Evolutionary conservation across 92 coral and sea anemone species (phyloP).

Genomic region (Epizoanthus rinbou): DNA sequence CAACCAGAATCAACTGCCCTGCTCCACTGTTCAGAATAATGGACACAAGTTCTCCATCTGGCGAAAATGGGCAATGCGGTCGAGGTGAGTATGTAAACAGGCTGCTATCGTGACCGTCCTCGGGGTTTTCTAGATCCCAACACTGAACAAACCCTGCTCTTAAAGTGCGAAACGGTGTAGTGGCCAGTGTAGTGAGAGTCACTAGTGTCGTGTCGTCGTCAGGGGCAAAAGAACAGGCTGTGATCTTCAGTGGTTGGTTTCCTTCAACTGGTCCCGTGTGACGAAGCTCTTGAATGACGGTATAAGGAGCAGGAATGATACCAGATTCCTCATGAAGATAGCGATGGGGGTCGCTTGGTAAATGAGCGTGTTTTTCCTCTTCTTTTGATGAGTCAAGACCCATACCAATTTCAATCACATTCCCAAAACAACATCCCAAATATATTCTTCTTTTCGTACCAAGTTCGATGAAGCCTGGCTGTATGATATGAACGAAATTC

Average conservation of each 20-base stretch:
- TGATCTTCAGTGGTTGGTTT: slow-evolving; percentile 62
- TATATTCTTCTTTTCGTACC: not conserved
- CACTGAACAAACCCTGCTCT: slow-evolving; percentile 87
- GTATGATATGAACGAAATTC: not conserved
- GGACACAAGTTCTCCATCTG: slow-evolving; percentile 72
- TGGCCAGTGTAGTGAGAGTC: slow-evolving; percentile 69
- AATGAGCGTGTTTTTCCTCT: slow-evolving; percentile 32
- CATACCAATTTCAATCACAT: slow-evolving; percentile 36
- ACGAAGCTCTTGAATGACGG: slow-evolving; percentile 58
- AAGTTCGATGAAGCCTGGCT: not conserved
- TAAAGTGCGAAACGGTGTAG: slow-evolving; percentile 46
- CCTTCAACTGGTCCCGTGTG: slow-evolving; percentile 69
- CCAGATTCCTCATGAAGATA: slow-evolving; percentile 48
- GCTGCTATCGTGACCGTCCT: slow-evolving; percentile 72
- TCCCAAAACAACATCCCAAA: not conserved
- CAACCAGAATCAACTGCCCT: slow-evolving; percentile 74
- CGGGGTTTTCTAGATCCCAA: slow-evolving; percentile 67
- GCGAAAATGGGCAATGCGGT: slow-evolving; percentile 75
- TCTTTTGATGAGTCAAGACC: slow-evolving; percentile 62
- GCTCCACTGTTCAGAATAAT: slow-evolving; percentile 83
- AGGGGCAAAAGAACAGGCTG: slow-evolving; percentile 73
- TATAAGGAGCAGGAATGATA: slow-evolving; percentile 60
- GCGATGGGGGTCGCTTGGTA: slow-evolving; percentile 43
- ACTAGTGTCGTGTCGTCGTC: slow-evolving; percentile 72
- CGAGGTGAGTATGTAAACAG: slow-evolving; percentile 89